Conservation (phyloP, 2,888 invertebrate species). For the Helleia helle region DNA sequence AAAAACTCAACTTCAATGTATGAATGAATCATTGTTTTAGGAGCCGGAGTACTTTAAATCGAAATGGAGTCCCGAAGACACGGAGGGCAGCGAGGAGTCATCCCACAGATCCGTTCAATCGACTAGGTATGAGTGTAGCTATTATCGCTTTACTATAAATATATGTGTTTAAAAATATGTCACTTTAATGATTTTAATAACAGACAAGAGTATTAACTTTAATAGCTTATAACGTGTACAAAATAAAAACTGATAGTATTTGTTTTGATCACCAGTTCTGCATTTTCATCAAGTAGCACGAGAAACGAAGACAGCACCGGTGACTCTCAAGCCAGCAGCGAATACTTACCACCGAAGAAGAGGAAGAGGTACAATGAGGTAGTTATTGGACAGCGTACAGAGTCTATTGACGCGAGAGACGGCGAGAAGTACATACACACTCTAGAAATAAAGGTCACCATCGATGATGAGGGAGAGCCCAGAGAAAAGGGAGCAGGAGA, state of each 20-base stretch:
- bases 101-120: slow-evolving; percentile 2
- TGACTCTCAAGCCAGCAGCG: slow-evolving; percentile 1
- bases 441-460: slow-evolving; percentile 3
- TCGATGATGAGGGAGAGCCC: slow-evolving; percentile 8
- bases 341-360: slow-evolving; percentile 7
- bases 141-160: too few species aligned
- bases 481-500: slow-evolving; percentile 3
- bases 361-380: slow-evolving; percentile 3
- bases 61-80: slow-evolving; percentile 14
- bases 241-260: too few species aligned
- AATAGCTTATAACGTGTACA: too few species aligned
- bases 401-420: slow-evolving; percentile 5
- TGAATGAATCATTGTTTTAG: slow-evolving; percentile 24
- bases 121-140: background rate
- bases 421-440: slow-evolving; percentile 7
- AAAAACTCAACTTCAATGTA: too few species aligned
- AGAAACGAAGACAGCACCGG: slow-evolving; percentile 1
- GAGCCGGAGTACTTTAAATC: slow-evolving; percentile 37
- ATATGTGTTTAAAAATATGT: too few species aligned
- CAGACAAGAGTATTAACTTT: too few species aligned
- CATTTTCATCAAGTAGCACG: background rate
- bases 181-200: too few species aligned
- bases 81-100: slow-evolving; percentile 5
- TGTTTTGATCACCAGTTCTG: background rate
- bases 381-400: slow-evolving; percentile 2